Base-by-base conservation (phyloP, 2,888 invertebrate genomes). In the Yponomeuta sedellus region DNA sequence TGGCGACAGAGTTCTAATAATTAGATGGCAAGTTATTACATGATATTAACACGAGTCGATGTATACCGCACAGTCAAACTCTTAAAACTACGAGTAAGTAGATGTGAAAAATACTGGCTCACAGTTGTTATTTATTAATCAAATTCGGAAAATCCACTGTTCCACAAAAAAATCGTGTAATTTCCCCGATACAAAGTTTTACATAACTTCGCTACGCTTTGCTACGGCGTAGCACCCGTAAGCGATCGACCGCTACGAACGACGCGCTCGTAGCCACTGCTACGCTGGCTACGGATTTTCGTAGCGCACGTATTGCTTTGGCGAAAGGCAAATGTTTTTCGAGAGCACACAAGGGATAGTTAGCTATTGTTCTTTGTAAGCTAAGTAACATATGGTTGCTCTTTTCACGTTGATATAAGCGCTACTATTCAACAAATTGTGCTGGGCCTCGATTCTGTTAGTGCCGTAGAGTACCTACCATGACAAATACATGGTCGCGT, bases 221-320 rank as follows among this genome's bases (percentile, higher is more conserved):
- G 44, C 44, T 52, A 52, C 44, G 44, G 16, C 77, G 80, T 76
- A 78, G 76, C 76, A 69, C 71, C 68, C 74, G 75, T 76, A 76
- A 71, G 69, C 66, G 57, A 61, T 66, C 81, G 77, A 72, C 77
- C 83, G 78, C 77, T 81, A 77, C 81, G 77, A 73, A 68, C 81
- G 83, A 77, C 80, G 81, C 75, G 80, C 75, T 74, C 84, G 85
- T 87, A 86, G 83, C 76, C 80, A 86, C 87, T 85, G 83, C 82
- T 88, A 87, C 87, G 82, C 71, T 76, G 74, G 71, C 65, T 69
- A 20, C 40, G 63, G 25, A 20, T 52, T 34, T 59, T 44, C 77
- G 82, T 79, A 80, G 80, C 76, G 19, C 40, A 44, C 62, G 34
- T 34, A 34, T 34, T 8, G 3, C 34, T 34, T 34, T 8, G 34